Percentiles rank a stretch among this genome's conserved stretches.
phyloP scores from a whole-genome alignment of 2,113 vertebrate species.

The Epinephelus lanceolatus region DNA sequence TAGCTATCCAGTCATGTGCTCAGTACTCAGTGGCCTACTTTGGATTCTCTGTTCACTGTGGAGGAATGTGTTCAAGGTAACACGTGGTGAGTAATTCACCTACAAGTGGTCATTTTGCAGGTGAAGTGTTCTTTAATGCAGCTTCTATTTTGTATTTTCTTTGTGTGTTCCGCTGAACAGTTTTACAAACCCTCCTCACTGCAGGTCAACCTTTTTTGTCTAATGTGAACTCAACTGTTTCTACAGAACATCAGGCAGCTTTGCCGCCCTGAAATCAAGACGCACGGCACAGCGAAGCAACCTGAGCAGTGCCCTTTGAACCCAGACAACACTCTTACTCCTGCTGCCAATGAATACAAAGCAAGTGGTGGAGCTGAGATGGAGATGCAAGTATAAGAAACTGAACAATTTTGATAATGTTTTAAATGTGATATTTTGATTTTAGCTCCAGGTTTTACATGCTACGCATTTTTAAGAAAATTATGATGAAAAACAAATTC shows the following conservation, averaged over 20 bases:
- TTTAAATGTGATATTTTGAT: slow-evolving; percentile 13
- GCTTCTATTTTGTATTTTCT: not conserved
- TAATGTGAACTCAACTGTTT: slow-evolving; percentile 32
- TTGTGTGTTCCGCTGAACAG: not conserved
- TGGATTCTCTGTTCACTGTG: too few relatives aligned
- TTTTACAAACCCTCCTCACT: not conserved
- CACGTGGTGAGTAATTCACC: too few relatives aligned
- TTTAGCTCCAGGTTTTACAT: slow-evolving; percentile 26
- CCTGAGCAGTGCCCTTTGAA: slow-evolving; percentile 74
- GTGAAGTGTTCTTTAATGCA: too few relatives aligned
- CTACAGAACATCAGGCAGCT: slow-evolving; percentile 74
- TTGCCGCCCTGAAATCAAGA: slow-evolving; percentile 67
- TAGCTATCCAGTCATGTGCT: too few relatives aligned
- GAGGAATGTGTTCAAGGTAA: too few relatives aligned
- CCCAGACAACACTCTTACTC: slow-evolving; percentile 45
- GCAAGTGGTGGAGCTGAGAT: slow-evolving; percentile 57
- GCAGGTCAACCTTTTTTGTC: not conserved
- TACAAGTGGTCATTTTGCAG: too few relatives aligned
- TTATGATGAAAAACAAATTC: not conserved
- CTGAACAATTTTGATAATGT: slow-evolving; percentile 6
- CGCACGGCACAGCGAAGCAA: slow-evolving; percentile 45
- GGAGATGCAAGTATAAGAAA: slow-evolving; percentile 69
- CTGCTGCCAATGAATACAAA: slow-evolving; percentile 62
- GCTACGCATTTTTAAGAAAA: slow-evolving; percentile 15
- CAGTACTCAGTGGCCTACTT: too few relatives aligned